Base-by-base conservation (phyloP, 2,113 vertebrate species). In the Globicephala melas region DNA sequence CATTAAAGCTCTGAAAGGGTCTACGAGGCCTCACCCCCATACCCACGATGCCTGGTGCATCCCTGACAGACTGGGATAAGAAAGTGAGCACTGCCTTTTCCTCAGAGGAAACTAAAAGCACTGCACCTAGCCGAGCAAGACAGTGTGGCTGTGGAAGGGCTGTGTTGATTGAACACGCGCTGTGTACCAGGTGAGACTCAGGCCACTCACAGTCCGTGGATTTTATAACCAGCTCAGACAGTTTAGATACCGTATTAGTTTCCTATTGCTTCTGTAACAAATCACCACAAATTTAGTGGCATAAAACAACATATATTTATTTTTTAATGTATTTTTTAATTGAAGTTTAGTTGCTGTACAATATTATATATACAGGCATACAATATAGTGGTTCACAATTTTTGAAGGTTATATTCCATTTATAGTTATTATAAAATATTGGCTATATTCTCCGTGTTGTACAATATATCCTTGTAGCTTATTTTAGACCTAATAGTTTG, bases 21-120 rank as follows among this genome's bases (percentile, higher is more conserved):
- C 71, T 55, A 4, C 50, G 7, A 55, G 44, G 50, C 41, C 2
- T 44, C 18, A 8, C 41, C 18, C 53, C 28, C 60, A 44, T 2
- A 7, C 55, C 53, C 53, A 17, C 0, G 1, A 15, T 5, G 3
- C 17, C 50, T 1, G 2, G 31, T 6, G 5, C 33, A 26, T 31
- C 36, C 79, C 36, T 0, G 1, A 14, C 28, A 47, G 33, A 1
- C 67, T 20, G 26, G 47, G 5, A 9, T 73, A 21, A 31, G 53
- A 50, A 47, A 81, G 25, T 31, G 8, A 71, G 12, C 5, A 1
- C 33, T 71, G 26, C 47, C 86, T 65, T 82, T 50, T 89, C 83
- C 41, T 85, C 53, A 4, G 10, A 93, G 38, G 38, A 67, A 77
- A 36, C 36, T 38, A 13, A 25, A 85, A 53, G 33, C 33, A 6